Conservation (phyloP, 2,888 invertebrate species). For the Dynastes hyllus region DNA sequence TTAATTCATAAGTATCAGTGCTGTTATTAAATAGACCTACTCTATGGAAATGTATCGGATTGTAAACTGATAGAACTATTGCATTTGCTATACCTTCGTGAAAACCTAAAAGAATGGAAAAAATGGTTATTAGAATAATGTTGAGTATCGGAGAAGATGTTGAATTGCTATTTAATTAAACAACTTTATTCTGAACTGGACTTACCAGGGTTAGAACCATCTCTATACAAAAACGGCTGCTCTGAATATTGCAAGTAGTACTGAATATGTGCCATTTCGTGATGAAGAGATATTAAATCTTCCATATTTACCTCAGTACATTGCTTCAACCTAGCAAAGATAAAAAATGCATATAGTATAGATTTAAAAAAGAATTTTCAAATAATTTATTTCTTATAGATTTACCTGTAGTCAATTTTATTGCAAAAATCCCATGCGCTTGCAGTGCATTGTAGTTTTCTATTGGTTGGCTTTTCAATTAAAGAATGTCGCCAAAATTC, state of each 20-base stretch:
- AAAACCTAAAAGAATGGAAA: conserved; percentile 76
- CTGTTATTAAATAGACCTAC: conserved; percentile 82
- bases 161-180: too few species aligned
- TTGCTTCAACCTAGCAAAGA: conserved; percentile 81
- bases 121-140: too few species aligned
- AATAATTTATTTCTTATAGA: too few species aligned
- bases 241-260: conserved; percentile 87
- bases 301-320: conserved; percentile 87
- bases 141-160: too few species aligned
- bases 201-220: conserved; percentile 87
- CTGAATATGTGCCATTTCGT: conserved; percentile 89
- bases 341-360: background rate
- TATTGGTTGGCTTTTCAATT: conserved; percentile 82
- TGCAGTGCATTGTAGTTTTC: conserved; percentile 82
- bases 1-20: conserved; percentile 79
- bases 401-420: conserved; percentile 85
- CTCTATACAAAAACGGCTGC: conserved; percentile 83
- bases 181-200: too few species aligned
- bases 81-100: conserved; percentile 91
- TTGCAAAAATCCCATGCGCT: conserved; percentile 93
- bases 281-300: conserved; percentile 84
- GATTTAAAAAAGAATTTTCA: too few species aligned
- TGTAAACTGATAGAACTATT: conserved; percentile 83
- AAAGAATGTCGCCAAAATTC: conserved; percentile 91
- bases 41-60: conserved; percentile 83